Conservation (phyloP, 1,140 invertebrate genomes). For the Lasioglossum albipes region DNA sequence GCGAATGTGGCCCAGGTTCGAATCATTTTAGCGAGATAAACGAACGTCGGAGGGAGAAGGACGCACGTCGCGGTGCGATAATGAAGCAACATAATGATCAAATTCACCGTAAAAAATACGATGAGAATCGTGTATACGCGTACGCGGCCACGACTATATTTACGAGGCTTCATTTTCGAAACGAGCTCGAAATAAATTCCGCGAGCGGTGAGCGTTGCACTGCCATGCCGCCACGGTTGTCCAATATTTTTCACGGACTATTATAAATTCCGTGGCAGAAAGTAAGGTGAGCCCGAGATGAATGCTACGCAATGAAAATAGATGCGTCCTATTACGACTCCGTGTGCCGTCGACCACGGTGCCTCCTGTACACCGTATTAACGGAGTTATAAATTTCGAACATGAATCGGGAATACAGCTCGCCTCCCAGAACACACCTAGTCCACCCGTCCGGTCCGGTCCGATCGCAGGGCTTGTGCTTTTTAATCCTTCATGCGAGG, state of each 20-base stretch:
- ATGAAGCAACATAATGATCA: neutral
- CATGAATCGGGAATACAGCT: neutral
- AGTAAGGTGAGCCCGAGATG: neutral
- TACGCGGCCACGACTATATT: no score
- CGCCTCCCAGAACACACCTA: no score
- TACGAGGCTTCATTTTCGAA: neutral
- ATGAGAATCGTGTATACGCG: no score
- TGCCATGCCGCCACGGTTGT: neutral
- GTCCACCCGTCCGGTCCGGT: neutral
- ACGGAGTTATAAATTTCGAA: constrained; percentile 25
- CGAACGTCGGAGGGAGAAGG: neutral
- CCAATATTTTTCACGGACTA: neutral
- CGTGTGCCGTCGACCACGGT: no score
- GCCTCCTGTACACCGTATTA: constrained; percentile 1
- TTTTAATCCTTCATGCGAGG: constrained; percentile 35
- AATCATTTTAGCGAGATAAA: neutral
- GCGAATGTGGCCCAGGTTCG: neutral
- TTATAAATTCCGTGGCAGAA: constrained; percentile 4
- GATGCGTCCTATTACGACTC: constrained; percentile 11
- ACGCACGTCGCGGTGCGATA: neutral
- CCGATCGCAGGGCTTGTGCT: neutral
- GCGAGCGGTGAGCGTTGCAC: neutral
- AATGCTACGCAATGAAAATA: constrained; percentile 5
- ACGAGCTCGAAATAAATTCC: neutral
- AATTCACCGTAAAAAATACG: neutral